Percentiles rank a stretch among this genome's conserved stretches.
Evolutionary conservation across 2,888 invertebrate species (phyloP).

Genomic region (Stratiomys singularior): DNA sequence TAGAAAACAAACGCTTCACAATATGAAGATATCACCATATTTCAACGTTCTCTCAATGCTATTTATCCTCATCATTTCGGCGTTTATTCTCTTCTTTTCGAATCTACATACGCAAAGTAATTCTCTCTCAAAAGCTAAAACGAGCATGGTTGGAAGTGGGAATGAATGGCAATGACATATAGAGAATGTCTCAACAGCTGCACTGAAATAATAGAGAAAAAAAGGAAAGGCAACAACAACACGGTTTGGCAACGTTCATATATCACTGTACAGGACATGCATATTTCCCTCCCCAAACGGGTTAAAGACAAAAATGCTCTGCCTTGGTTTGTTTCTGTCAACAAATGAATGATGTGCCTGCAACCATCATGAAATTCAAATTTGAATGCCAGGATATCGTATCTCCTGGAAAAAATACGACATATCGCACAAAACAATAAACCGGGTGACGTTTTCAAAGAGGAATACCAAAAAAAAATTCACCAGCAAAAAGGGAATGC

Average conservation of each 20-base stretch:
- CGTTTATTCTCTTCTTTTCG: neutral
- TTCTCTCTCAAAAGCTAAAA: neutral
- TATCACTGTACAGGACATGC: conserved; percentile 22
- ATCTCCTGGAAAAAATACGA: neutral
- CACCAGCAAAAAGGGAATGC: neutral
- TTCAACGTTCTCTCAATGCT: neutral
- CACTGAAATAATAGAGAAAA: neutral
- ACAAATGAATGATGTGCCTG: conserved; percentile 35
- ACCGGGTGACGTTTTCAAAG: neutral
- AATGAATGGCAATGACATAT: neutral
- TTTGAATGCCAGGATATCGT: neutral
- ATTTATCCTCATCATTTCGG: conserved; percentile 26
- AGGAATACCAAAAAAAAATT: no score
- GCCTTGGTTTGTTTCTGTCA: conserved; percentile 30
- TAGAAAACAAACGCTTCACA: no score
- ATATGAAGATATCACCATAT: neutral
- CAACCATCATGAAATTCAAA: conserved; percentile 30
- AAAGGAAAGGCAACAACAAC: neutral
- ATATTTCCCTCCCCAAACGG: conserved; percentile 15
- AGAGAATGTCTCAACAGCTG: no score
- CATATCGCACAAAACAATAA: neutral
- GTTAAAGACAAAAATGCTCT: conserved; percentile 36
- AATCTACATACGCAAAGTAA: conserved; percentile 2
- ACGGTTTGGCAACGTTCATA: conserved; percentile 14
- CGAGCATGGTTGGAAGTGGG: neutral